Evolutionary conservation across 2,888 invertebrate species (phyloP).

Genomic region (Apodemia duryi): DNA sequence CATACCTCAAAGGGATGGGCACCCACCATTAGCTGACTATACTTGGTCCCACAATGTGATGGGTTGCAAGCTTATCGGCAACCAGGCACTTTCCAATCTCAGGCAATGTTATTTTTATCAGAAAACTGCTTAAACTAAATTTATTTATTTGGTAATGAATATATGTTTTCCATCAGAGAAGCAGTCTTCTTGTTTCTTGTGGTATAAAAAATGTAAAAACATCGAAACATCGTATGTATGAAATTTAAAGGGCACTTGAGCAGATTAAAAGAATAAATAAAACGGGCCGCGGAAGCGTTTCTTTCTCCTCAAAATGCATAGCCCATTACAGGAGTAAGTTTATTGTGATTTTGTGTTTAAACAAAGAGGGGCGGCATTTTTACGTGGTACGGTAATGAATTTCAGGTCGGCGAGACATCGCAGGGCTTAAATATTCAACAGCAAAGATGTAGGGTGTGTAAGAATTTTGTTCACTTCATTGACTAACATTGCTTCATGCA

Average conservation of each 20-base stretch:
- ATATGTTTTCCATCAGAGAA: too few relatives aligned
- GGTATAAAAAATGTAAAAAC: not conserved
- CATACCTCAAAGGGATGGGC: too few relatives aligned
- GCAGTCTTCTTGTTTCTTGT: too few relatives aligned
- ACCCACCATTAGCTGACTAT: too few relatives aligned
- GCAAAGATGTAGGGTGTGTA: constrained; percentile 49
- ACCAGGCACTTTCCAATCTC: too few relatives aligned
- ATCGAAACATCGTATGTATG: not conserved
- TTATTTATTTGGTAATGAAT: too few relatives aligned
- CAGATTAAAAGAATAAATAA: constrained; percentile 49
- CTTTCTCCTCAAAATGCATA: constrained; percentile 61
- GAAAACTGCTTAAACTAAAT: too few relatives aligned
- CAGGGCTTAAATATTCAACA: constrained; percentile 63
- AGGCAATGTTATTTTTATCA: too few relatives aligned
- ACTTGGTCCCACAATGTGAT: too few relatives aligned
- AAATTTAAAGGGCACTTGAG: constrained; percentile 19
- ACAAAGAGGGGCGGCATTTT: constrained; percentile 66
- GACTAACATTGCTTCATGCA: constrained; percentile 75
- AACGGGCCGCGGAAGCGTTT: constrained; percentile 23
- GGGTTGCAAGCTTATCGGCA: too few relatives aligned
- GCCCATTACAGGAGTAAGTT: constrained; percentile 65
- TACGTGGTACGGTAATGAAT: constrained; percentile 65
- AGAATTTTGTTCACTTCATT: constrained; percentile 64
- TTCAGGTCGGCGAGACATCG: constrained; percentile 54
- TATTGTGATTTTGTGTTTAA: constrained; percentile 76